phyloP scores from a whole-genome alignment of 2,113 vertebrate genomes.

The Platycercus adscitus region DNA sequence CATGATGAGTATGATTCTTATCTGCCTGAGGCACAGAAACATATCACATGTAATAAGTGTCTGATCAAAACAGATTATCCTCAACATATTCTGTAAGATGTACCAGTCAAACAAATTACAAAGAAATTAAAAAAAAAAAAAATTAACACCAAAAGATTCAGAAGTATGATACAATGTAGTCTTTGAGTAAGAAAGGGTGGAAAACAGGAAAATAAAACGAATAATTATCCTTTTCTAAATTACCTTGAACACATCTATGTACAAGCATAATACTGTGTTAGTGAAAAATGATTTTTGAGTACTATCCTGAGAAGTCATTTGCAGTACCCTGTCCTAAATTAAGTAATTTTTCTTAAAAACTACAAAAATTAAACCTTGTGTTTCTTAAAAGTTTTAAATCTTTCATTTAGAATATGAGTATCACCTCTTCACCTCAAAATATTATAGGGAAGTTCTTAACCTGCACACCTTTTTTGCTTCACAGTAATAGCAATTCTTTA shows the following conservation, averaged over 20 bases:
- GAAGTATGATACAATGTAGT: not conserved
- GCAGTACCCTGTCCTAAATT: not conserved
- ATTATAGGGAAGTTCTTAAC: not conserved
- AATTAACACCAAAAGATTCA: not conserved
- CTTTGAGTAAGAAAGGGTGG: not conserved
- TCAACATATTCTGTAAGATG: not conserved
- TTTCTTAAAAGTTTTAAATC: not conserved
- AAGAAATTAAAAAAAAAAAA: not conserved
- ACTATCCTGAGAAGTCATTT: not conserved
- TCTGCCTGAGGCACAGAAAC: not conserved
- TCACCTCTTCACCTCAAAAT: not conserved
- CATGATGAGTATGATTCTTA: not conserved
- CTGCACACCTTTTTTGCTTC: not conserved
- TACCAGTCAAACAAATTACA: not conserved
- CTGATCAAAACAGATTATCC: not conserved
- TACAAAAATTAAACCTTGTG: not conserved
- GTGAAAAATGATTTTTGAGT: not conserved
- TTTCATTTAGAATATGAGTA: not conserved
- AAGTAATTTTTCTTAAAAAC: not conserved
- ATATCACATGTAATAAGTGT: not conserved
- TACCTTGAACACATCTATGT: not conserved
- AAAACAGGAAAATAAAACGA: not conserved
- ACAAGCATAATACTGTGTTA: rapidly evolving
- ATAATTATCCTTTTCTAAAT: not conserved
- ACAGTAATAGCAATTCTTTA: not conserved